phyloP scores from a whole-genome alignment of 1,140 invertebrate genomes.

The Formica selysi region DNA sequence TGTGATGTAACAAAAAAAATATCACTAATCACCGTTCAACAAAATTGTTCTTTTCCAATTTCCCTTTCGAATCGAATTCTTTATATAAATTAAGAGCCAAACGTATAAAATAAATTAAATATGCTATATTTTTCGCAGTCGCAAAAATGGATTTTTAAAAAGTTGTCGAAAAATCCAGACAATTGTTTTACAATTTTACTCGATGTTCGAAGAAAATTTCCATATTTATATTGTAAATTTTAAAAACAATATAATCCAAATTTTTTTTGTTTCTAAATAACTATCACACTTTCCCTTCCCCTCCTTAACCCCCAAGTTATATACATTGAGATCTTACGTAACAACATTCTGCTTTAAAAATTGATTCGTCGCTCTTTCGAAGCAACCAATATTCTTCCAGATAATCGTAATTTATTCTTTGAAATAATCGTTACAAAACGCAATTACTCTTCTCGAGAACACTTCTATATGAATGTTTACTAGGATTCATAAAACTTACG shows the following conservation, averaged over 20 bases:
- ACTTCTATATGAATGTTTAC: neutral
- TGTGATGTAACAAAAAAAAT: constrained; percentile 11
- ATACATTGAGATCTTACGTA: neutral
- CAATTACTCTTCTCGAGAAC: neutral
- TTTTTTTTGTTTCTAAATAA: constrained; percentile 1
- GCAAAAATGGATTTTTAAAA: neutral
- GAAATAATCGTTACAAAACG: neutral
- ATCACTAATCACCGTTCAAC: neutral
- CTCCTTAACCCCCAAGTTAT: neutral
- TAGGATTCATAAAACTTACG: constrained; percentile 2
- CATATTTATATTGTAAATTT: neutral
- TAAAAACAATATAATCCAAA: neutral
- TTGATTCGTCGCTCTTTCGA: neutral
- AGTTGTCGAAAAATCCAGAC: neutral
- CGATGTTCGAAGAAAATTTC: neutral
- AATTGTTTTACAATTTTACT: neutral
- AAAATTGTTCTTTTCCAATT: neutral
- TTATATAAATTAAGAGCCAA: neutral
- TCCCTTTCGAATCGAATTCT: neutral
- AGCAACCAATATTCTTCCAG: neutral
- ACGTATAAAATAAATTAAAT: neutral
- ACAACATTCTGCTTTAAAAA: neutral
- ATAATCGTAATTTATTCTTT: constrained; percentile 24
- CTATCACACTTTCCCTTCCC: neutral
- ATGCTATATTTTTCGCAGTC: neutral